Evolutionary conservation across 2,888 invertebrate species (phyloP).

Genomic region (Drosophila mimetica): DNA sequence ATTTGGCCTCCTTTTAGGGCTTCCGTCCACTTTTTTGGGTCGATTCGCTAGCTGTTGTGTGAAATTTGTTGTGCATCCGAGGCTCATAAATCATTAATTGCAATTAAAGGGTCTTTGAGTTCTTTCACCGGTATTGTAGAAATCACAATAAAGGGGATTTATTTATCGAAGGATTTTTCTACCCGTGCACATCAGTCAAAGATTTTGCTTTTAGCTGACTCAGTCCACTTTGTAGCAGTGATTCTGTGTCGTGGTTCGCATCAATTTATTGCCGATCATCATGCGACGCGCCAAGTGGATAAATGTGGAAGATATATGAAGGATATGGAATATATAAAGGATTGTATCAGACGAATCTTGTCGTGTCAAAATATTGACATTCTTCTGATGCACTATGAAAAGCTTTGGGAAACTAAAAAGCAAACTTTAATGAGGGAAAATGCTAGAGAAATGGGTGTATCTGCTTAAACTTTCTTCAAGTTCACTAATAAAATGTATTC

Average conservation of each 20-base stretch:
- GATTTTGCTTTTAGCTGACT: slow-evolving; percentile 71
- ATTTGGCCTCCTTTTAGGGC: slow-evolving; percentile 52
- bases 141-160: slow-evolving; percentile 39
- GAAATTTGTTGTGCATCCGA: slow-evolving; percentile 27
- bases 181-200: slow-evolving; percentile 47
- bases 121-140: slow-evolving; percentile 15
- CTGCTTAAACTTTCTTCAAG: too few species aligned
- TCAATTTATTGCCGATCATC: slow-evolving; percentile 79
- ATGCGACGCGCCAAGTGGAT: slow-evolving; percentile 60
- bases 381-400: slow-evolving; percentile 4
- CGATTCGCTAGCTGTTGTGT: slow-evolving; percentile 39
- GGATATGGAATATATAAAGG: slow-evolving; percentile 16
- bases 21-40: slow-evolving; percentile 19
- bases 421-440: background rate
- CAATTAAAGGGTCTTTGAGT: slow-evolving; percentile 57
- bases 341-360: slow-evolving; percentile 66
- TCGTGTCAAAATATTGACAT: slow-evolving; percentile 75
- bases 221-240: slow-evolving; percentile 44
- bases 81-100: slow-evolving; percentile 63
- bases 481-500: too few species aligned
- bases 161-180: background rate
- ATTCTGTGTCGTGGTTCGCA: slow-evolving; percentile 31
- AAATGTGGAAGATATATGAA: slow-evolving; percentile 10
- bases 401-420: background rate
- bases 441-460: too few species aligned